phyloP scores from a whole-genome alignment of 2,888 invertebrate species.

The Elysia crispata region DNA sequence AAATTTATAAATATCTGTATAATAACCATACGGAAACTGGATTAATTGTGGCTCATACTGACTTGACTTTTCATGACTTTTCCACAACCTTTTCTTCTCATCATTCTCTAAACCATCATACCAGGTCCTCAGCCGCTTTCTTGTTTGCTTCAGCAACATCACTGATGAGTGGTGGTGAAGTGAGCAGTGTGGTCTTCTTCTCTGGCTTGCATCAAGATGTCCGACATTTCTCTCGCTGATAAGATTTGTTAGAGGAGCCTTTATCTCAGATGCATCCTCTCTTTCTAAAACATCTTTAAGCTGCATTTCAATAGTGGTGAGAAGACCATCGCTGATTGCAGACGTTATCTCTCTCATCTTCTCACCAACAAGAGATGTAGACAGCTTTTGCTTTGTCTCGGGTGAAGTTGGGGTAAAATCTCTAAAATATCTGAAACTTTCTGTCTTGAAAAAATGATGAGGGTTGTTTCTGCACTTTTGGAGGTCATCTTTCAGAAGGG shows the following conservation, averaged over 20 bases:
- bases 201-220: slow-evolving; percentile 15
- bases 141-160: neutral
- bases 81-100: slow-evolving; percentile 82
- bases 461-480: no score
- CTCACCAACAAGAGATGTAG: neutral
- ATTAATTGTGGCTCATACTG: no score
- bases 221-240: neutral
- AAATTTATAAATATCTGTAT: no score
- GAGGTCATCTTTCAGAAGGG: no score
- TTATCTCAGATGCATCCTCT: no score
- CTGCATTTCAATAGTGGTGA: neutral
- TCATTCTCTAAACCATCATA: neutral
- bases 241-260: slow-evolving; percentile 2
- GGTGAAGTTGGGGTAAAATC: neutral
- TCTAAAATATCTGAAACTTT: neutral
- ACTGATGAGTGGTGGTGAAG: slow-evolving; percentile 24
- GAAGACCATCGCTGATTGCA: neutral
- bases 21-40: no score
- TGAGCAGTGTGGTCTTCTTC: neutral
- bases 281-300: slow-evolving; percentile 13
- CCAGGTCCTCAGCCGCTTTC: neutral
- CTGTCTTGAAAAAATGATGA: neutral
- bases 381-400: neutral
- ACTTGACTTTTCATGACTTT: no score
- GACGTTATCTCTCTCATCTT: neutral